A percentile compares a stretch with the other conserved stretches of the same genome.
Conservation (phyloP, 2,888 invertebrate genomes). For the Buathra laborator region DNA sequence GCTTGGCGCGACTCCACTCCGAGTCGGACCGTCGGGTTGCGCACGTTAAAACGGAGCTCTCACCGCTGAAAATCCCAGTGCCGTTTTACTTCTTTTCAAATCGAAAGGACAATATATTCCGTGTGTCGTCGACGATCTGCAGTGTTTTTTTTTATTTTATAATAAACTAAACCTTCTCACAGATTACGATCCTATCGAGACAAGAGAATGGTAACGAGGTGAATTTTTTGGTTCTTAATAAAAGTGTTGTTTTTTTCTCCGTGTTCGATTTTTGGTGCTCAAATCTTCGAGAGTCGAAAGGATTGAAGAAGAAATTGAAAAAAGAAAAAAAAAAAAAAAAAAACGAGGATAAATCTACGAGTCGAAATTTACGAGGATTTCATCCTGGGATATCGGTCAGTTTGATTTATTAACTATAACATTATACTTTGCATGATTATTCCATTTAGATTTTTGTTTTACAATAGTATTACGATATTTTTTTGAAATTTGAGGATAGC, state of each 20-base stretch:
- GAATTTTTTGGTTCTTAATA: background rate
- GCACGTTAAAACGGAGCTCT: conserved; percentile 67
- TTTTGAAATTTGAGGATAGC: background rate
- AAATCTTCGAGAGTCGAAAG: background rate
- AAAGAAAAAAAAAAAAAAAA: background rate
- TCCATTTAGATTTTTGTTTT: background rate
- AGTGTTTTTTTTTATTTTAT: background rate
- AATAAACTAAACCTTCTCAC: background rate
- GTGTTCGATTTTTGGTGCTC: conserved; percentile 19
- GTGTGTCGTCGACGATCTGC: conserved; percentile 23
- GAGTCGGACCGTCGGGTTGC: conserved; percentile 78
- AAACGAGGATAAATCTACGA: background rate
- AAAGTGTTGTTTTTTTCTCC: conserved; percentile 28
- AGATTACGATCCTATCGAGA: background rate
- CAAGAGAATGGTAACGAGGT: background rate
- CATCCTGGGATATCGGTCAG: background rate
- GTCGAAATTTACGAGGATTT: background rate
- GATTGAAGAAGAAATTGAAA: background rate
- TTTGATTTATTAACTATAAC: background rate
- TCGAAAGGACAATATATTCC: background rate
- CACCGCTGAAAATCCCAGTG: background rate
- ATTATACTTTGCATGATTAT: background rate
- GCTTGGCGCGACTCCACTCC: conserved; percentile 75
- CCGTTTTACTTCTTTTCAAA: background rate
- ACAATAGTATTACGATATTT: background rate